phyloP scores from a whole-genome alignment of 2,113 vertebrate species.

The Python bivittatus region DNA sequence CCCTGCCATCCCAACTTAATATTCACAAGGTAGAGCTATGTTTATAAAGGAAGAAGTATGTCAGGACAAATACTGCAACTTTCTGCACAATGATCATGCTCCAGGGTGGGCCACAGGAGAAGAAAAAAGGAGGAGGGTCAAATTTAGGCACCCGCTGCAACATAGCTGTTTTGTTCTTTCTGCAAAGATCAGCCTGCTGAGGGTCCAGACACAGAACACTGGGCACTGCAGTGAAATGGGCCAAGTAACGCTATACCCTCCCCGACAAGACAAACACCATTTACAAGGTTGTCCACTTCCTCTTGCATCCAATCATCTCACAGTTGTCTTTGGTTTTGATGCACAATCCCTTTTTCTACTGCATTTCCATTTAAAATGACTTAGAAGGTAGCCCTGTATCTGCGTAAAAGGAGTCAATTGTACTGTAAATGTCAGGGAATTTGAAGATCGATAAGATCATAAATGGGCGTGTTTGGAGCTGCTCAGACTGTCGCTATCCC shows the following conservation, averaged over 20 bases:
- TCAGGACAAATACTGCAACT: not conserved
- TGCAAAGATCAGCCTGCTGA: not conserved
- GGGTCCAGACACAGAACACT: not conserved
- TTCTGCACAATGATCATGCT: no score
- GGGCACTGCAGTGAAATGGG: not conserved
- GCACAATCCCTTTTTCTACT: not conserved
- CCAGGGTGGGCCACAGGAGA: not conserved
- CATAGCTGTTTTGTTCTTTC: not conserved
- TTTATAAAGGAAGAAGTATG: not conserved
- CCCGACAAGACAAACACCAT: not conserved
- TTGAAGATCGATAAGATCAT: not conserved
- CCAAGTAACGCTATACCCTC: no score
- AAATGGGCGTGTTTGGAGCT: not conserved
- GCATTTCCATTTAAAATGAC: not conserved
- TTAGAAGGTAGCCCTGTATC: not conserved
- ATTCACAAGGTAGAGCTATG: not conserved
- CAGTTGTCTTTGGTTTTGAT: not conserved
- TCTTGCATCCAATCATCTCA: not conserved
- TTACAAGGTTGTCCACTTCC: not conserved
- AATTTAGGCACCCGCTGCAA: not conserved
- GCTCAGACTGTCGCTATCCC: not conserved
- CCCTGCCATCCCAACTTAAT: not conserved
- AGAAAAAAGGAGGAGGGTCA: accelerated
- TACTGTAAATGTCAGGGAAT: not conserved
- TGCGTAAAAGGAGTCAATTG: not conserved